Evolutionary conservation across 1,140 invertebrate genomes (phyloP).

Genomic region (Ostrea edulis): DNA sequence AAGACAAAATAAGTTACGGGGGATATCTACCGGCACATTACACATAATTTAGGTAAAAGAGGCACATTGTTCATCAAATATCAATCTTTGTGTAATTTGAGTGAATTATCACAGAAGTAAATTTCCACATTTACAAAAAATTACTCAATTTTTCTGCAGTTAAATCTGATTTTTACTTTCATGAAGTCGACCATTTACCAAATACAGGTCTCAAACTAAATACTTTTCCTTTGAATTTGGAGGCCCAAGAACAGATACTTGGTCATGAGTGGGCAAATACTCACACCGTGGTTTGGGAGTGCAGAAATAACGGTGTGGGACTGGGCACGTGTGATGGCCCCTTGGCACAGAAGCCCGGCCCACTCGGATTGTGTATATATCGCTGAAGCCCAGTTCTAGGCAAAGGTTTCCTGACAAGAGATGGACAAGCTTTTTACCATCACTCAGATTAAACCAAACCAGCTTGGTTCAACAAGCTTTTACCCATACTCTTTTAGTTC

Average conservation of each 20-base stretch:
- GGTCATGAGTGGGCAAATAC: conserved; percentile 44
- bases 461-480: not conserved
- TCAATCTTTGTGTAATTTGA: no score
- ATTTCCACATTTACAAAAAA: not conserved
- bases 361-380: conserved; percentile 43
- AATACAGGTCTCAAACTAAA: not conserved
- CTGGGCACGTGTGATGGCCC: conserved; percentile 37
- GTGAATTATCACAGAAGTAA: not conserved
- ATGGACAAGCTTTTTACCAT: conserved; percentile 26
- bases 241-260: conserved; percentile 18
- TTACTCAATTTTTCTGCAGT: not conserved
- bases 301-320: conserved; percentile 56
- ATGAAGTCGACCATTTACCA: not conserved
- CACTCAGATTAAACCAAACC: not conserved
- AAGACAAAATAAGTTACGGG: not conserved
- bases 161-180: not conserved
- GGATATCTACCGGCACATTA: not conserved
- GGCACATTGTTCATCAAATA: no score
- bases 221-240: not conserved
- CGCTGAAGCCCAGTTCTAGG: conserved; percentile 38
- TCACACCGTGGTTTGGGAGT: conserved; percentile 58
- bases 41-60: no score
- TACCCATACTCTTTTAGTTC: no score
- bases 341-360: conserved; percentile 35
- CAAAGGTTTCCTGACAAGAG: conserved; percentile 34